Conservation (phyloP, 2,113 vertebrate species). For the Eretmochelys imbricata region DNA sequence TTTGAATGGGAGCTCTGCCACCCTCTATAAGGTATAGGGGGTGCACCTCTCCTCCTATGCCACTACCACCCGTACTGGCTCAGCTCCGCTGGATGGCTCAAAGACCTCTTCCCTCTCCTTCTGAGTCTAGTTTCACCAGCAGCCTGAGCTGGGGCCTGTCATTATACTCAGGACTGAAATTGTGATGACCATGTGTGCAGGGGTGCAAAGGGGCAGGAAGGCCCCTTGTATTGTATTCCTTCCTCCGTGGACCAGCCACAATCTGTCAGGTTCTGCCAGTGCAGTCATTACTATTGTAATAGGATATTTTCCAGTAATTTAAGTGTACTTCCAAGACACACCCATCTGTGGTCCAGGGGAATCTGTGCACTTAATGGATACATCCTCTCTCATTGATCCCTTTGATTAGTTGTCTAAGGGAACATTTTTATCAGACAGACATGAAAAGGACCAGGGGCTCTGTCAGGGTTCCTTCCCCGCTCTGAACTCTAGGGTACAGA, state of each 20-base stretch:
- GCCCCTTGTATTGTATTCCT: neutral
- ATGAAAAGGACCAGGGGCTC: neutral
- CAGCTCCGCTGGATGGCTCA: neutral
- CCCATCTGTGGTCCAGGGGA: neutral
- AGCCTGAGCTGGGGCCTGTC: neutral
- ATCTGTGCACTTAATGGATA: neutral
- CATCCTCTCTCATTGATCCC: neutral
- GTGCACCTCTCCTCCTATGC: no score
- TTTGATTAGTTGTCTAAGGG: neutral
- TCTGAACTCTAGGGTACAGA: no score
- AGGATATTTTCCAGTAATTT: neutral
- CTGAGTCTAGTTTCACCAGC: neutral
- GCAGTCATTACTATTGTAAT: neutral
- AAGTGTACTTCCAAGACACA: neutral
- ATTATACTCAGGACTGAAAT: neutral
- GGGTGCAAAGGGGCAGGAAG: neutral
- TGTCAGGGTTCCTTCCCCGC: no score
- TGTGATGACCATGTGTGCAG: neutral
- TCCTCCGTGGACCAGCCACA: neutral
- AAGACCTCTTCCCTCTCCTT: neutral
- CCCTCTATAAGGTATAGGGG: neutral
- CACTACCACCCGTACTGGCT: neutral
- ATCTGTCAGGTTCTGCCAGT: neutral
- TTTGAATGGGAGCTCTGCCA: neutral
- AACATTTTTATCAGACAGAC: neutral